phyloP scores from a whole-genome alignment of 2,888 invertebrate genomes.

The Geotrupes spiniger region DNA sequence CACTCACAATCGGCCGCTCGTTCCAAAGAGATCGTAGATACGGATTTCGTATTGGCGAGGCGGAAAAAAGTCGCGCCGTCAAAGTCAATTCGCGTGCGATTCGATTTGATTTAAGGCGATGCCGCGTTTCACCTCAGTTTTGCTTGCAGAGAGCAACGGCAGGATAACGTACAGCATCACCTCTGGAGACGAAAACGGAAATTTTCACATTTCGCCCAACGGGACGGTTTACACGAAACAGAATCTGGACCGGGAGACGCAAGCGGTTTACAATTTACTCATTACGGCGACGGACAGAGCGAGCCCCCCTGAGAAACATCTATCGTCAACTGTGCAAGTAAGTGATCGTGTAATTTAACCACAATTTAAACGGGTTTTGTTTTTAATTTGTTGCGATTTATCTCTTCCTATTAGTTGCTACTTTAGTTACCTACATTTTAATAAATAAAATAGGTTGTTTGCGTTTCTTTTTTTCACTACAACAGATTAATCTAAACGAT shows the following conservation, averaged over 20 bases:
- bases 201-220: slow-evolving; percentile 78
- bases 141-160: slow-evolving; percentile 75
- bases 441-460: no score
- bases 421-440: no score
- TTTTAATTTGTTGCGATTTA: background rate
- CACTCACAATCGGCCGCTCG: background rate
- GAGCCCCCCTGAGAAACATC: slow-evolving; percentile 64
- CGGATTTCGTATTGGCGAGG: no score
- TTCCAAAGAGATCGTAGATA: no score
- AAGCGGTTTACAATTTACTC: slow-evolving; percentile 77
- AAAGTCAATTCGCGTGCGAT: no score
- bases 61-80: no score
- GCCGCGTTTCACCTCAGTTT: background rate
- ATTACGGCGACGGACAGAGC: slow-evolving; percentile 86
- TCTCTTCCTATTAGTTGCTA: background rate
- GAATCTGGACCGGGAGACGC: slow-evolving; percentile 78
- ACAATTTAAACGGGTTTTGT: no score
- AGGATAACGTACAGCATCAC: slow-evolving; percentile 77
- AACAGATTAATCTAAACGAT: no score
- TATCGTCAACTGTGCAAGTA: slow-evolving; percentile 87
- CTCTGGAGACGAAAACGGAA: slow-evolving; percentile 75
- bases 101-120: background rate
- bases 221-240: slow-evolving; percentile 80
- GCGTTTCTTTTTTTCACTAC: no score
- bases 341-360: slow-evolving; percentile 20